A percentile compares a stretch with the other conserved stretches of the same genome.
Evolutionary conservation across 2,888 invertebrate species (phyloP).

Genomic region (Dromius quadrimaculatus): DNA sequence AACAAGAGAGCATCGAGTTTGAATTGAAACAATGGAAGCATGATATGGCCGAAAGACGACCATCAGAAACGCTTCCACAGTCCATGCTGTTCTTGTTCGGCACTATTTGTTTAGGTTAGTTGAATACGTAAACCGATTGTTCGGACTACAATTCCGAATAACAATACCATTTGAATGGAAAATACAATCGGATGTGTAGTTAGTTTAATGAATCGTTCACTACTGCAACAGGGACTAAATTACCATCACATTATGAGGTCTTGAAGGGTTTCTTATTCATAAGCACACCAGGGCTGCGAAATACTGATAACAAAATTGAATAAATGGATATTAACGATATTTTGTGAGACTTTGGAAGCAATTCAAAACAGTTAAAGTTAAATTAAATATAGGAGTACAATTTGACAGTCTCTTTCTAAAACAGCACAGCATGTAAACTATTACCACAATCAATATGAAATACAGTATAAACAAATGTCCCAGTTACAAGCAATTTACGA

Average conservation of each 20-base stretch:
- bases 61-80: slow-evolving; percentile 6
- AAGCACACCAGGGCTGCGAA: neutral
- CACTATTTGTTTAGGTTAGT: slow-evolving; percentile 31
- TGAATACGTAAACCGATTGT: slow-evolving; percentile 28
- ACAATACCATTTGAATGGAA: slow-evolving; percentile 34
- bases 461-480: too few species aligned
- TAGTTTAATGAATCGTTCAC: slow-evolving; percentile 25
- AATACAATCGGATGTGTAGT: slow-evolving; percentile 26
- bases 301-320: neutral
- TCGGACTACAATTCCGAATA: slow-evolving; percentile 12
- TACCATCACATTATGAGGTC: slow-evolving; percentile 9
- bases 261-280: slow-evolving; percentile 3
- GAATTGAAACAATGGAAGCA: slow-evolving; percentile 23
- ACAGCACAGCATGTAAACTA: too few species aligned
- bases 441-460: too few species aligned
- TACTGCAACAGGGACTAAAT: slow-evolving; percentile 6
- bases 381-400: too few species aligned
- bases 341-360: too few species aligned
- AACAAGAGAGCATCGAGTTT: neutral
- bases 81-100: slow-evolving; percentile 1
- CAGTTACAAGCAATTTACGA: too few species aligned
- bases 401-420: too few species aligned
- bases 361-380: too few species aligned
- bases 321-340: too few species aligned
- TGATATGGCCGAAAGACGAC: slow-evolving; percentile 12